A percentile compares a stretch with the other conserved stretches of the same genome.
phyloP scores from a whole-genome alignment of 53 echinoderm and acorn worm species.

The Paracentrotus lividus region DNA sequence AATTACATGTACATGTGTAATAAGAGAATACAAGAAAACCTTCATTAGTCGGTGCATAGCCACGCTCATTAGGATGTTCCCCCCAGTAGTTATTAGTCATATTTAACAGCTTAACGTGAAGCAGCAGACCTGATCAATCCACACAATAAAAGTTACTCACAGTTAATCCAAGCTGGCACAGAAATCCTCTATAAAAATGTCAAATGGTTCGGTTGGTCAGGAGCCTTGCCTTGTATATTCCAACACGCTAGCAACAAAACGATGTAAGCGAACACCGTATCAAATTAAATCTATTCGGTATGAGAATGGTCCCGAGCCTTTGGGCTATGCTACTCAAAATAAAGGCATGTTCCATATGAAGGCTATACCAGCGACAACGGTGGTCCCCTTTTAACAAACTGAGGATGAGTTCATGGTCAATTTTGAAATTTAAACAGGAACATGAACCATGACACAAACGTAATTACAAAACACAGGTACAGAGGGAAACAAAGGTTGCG shows the following conservation, averaged over 20 bases:
- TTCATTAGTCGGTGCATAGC: background rate
- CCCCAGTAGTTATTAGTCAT: conserved; percentile 11
- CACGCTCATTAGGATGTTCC: background rate
- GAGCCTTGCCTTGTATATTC: background rate
- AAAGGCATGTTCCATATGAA: conserved; percentile 29
- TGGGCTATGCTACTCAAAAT: conserved; percentile 32
- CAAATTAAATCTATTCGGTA: conserved; percentile 53
- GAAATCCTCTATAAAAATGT: conserved; percentile 22
- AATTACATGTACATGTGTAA: too few relatives aligned
- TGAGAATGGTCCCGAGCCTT: conserved; percentile 19
- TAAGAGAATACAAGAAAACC: background rate
- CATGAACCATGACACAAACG: too few relatives aligned
- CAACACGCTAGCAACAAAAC: conserved; percentile 19
- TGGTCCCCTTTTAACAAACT: background rate
- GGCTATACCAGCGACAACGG: conserved; percentile 16
- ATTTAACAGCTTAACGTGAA: background rate
- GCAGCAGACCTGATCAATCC: background rate
- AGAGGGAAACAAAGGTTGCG: too few relatives aligned
- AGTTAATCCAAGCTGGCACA: background rate
- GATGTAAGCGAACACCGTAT: conserved; percentile 57
- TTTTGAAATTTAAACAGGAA: too few relatives aligned
- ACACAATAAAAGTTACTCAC: conserved; percentile 48
- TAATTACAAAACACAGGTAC: too few relatives aligned
- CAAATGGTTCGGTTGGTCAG: conserved; percentile 1
- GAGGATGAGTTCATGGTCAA: too few relatives aligned